Base-by-base conservation (phyloP, 2,113 vertebrate species). In the Sapayoa aenigma region DNA sequence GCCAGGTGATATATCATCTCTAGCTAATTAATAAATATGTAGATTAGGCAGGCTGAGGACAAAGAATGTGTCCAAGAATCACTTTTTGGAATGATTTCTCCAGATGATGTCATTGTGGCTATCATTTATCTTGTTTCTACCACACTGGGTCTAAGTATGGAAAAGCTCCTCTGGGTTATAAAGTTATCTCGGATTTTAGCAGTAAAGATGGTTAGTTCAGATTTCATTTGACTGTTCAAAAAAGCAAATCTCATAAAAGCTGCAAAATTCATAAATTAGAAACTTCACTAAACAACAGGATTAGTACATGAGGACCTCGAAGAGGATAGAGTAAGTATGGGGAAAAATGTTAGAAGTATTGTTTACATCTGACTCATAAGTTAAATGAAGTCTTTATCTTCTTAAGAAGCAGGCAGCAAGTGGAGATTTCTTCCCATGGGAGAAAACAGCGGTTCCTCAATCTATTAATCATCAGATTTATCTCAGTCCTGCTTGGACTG, bases 21-120 rank as follows among this genome's bases (percentile, higher is more conserved):
- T 86, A 88, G n/a, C 25, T 95, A 93, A 95, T 90, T 93, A 84
- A 90, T 88, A 89, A 88, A 46, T 19, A 71, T 53, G 58, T 50
- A 46, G 71, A 83, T 92, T 92, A 92, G 87, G 33, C 31, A 84
- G 33, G 21, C 18, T 80, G 27, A 77, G 33, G 30, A 59, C 39
- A 90, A 93, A 77, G 72, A 88, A 86, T 67, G 31, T 49, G 17
- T 80, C 68, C 90, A 88, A 66, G 63, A 77, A 71, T 58, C 6
- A 16, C 27, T 81, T 93, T 86, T 55, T 90, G 75, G 75, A 96
- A 77, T 35, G 39, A 58, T 77, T 95, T 50, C 59, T 88, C 35
- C 58, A 67, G 67, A 50, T 92, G 50, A 96, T 73, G 21, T 95
- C 63, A 95, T 74, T 18, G 14, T 41, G 44, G 27, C 25, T 68